Base-by-base conservation (phyloP, 2,888 invertebrate species). In the Campoplex nolae region DNA sequence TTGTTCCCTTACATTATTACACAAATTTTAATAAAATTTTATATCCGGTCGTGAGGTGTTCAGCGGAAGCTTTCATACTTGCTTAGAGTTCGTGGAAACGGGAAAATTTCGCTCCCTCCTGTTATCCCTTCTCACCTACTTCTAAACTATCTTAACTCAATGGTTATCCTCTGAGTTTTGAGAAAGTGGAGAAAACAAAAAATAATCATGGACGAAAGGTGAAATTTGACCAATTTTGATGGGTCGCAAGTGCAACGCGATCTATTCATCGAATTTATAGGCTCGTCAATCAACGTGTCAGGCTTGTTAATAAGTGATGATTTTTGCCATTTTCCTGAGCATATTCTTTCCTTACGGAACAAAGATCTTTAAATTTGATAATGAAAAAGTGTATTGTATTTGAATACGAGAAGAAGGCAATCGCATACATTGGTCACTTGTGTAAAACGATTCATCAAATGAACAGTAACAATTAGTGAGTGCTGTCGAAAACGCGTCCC, bases 171-270 rank as follows among this genome's bases (percentile, higher is more conserved):
- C 32, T 4, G 1, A 62, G 28, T 48, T 48, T 71, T 6, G 1
- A 0, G 6, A 6, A n/a, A 54, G 54, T 35, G 35, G 35, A n/a
- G n/a, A 54, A 9, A 13, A 38, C 38, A 18, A 1, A 54, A 73
- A 38, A n/a, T 54, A 23, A 73, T 62, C 11, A 56, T 73, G 73
- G 54, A n/a, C 11, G 35, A 38, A 28, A 54, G 78, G 78, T 78
- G 78, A 78, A 51, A 78, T 68, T 13, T 4, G 42, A 78, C 8
- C 51, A 51, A 67, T 42, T n/a, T 68, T 56, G 65, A 77, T 51
- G 32, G 76, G 62, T 18, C n/a, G 3, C 2, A 9, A 68, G 78
- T 78, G 78, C 56, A 42, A 54, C 42, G 68, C 77, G 77, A 77
- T 38, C 51, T 78, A 56, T 78, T 51, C 18, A 68, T 68, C 54